These are phyloP conservation scores for Valencia hispanica DNA, from an alignment of 2,797 vertebrate species.

Conservation along the genomic window DNA sequence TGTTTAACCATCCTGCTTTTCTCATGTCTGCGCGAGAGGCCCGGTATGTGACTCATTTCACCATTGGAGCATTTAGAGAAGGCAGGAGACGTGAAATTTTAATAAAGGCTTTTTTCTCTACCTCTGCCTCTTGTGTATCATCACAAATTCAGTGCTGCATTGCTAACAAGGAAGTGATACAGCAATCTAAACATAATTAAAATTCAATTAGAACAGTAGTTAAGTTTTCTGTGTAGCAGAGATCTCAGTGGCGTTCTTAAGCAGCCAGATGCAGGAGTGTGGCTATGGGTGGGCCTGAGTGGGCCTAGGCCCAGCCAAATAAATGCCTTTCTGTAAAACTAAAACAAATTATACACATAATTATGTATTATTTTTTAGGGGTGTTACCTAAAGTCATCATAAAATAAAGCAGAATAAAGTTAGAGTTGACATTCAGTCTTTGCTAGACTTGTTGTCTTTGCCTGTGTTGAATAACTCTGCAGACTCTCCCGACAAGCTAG, in stretches of 20 bases:
- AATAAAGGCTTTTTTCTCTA: conserved; percentile 58
- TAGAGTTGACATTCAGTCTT: no score
- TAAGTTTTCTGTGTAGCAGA: conserved; percentile 44
- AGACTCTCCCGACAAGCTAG: no score
- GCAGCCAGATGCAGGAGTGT: conserved; percentile 20
- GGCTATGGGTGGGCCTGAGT: no score
- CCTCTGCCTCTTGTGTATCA: conserved; percentile 60
- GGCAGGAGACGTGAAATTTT: conserved; percentile 68
- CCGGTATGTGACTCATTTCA: conserved; percentile 35
- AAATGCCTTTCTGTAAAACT: no score
- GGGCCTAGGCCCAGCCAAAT: no score
- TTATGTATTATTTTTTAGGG: no score
- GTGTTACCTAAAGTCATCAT: no score
- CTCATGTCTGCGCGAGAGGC: conserved; percentile 36
- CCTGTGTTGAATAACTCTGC: no score
- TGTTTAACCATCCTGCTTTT: conserved; percentile 62
- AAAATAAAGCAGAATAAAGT: no score
- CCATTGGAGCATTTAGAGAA: conserved; percentile 54
- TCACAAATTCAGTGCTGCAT: conserved; percentile 73
- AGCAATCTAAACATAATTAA: conserved; percentile 73
- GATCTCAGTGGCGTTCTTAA: conserved; percentile 35
- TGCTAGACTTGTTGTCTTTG: no score
- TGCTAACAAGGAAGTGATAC: conserved; percentile 64
- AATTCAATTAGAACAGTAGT: conserved; percentile 65
- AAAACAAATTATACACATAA: no score